Evolutionary conservation across 2,113 vertebrate genomes (phyloP), one percentile per base, ranked within the genome.

Genomic region (Mola mola): DNA sequence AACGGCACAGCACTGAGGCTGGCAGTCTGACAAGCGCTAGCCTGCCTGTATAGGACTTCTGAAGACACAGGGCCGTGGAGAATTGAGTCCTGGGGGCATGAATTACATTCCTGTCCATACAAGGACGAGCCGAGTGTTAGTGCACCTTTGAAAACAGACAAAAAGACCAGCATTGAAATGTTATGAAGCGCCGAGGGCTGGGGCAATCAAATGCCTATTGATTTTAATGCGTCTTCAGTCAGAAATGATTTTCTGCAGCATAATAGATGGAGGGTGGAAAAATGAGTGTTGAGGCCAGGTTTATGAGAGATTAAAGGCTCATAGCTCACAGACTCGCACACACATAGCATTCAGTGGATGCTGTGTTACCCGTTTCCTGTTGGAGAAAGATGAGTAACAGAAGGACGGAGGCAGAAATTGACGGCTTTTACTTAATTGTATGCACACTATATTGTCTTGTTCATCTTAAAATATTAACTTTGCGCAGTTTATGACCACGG

Each of bases 151-250:
- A 81, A 87, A 83, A 69, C 51, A 82, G 71, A 79, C 74, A 72
- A 78, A 75, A 68, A 50, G 65, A 59, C 43, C 44, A 33, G 76
- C 67, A 36, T 40, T 33, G 50, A 42, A 75, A 59, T 75, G 77
- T 88, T 83, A 83, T 58, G 58, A 86, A 87, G 72, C 17, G 41
- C 72, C 57, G 24, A 48, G 49, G 79, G 79, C 72, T 10, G 46
- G 49, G 53, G 74, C 85, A 85, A 88, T 90, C 83, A 84, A 82
- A 82, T 33, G 73, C 65, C 72, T 88, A 91, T 90, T 87, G 90
- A 91, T 89, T 89, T 83, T 70, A 81, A 78, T 71, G 80, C 47
- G 36, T 81, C 79, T 80, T 70, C 72, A 81, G 78, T 87, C 83
- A 87, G 76, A 79, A 79, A 81, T 77, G 79, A 88, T 89, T 89